Evolutionary conservation across 23 tunicate species (phyloP), one percentile per base, ranked within the genome.

Genomic region (Styela plicata): DNA sequence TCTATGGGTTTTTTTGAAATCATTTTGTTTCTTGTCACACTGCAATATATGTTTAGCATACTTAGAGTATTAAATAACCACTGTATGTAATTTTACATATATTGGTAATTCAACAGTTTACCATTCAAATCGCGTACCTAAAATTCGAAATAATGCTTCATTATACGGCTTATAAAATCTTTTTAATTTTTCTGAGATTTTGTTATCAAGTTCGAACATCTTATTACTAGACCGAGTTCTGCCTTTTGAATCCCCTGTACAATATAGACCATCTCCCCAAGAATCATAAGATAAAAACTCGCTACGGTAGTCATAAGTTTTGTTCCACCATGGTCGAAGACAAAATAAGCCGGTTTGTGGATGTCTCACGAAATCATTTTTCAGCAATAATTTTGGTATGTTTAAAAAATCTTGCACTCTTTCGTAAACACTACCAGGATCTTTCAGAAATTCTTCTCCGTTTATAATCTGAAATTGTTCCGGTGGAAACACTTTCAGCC

Each of bases 321-420:
- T 10, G 18, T 76, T 36, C 81, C 81, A 76, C 81, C 81, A 76
- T n/a, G 81, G 81, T 18, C 81, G 64, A 22, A 76, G 30, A 27
- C 81, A 76, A 76, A n/a, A 76, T 17, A 76, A 44, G 21, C 81
- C 81, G 1, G 67, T 76, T 22, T 53, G 20, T 53, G 66, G 66
- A 52, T 1, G 64, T 22, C 31, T 36, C 17, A 76, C 27, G 53
- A 76, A 76, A 57, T 76, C 81, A 53, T 27, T 53, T 71, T 27
- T 23, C 0, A 52, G 24, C 13, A 76, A 53, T 23, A 76, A 18
- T 27, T 76, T 76, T 0, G 81, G 81, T 22, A 76, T 44, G 64
- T 29, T 28, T 7, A 76, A 27, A 76, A 37, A 76, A 7, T 52
- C 66, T 76, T 76, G 81, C 25, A 76, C 27, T 21, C 17, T 22